A percentile compares a stretch with the other conserved stretches of the same genome.
phyloP scores from a whole-genome alignment of 1,140 invertebrate species.

The Melitaea cinxia region DNA sequence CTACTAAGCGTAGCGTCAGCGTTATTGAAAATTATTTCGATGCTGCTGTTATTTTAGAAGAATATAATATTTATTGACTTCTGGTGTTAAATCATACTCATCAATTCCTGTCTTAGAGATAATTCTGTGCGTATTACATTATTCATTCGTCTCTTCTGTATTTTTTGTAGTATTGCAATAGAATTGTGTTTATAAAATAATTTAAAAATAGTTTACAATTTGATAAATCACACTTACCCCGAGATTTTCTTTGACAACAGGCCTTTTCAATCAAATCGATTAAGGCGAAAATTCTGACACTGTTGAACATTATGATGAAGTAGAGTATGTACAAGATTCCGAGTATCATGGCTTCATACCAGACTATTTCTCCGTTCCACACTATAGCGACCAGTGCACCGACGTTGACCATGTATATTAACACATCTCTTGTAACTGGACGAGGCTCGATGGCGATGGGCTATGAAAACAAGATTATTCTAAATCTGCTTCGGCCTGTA shows the following conservation, averaged over 20 bases:
- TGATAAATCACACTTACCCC: slow-evolving; percentile 39
- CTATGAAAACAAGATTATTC: slow-evolving; percentile 82
- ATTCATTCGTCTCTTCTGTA: too few species aligned
- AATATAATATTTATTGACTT: too few species aligned
- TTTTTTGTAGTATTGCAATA: too few species aligned
- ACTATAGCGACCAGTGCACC: slow-evolving; percentile 88
- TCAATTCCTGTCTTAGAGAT: too few species aligned
- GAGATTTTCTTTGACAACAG: slow-evolving; percentile 29
- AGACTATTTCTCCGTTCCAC: slow-evolving; percentile 89
- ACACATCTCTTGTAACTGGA: slow-evolving; percentile 92
- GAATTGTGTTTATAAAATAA: too few species aligned
- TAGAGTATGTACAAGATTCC: slow-evolving; percentile 87
- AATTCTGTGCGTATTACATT: too few species aligned
- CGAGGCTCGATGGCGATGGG: slow-evolving; percentile 91
- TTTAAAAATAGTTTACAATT: neutral
- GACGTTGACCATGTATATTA: slow-evolving; percentile 91
- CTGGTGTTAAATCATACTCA: too few species aligned
- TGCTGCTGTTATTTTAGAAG: too few species aligned
- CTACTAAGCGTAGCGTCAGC: too few species aligned
- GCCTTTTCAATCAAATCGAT: slow-evolving; percentile 37
- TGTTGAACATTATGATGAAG: slow-evolving; percentile 76
- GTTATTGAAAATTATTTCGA: too few species aligned
- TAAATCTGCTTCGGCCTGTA: too few species aligned
- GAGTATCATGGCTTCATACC: slow-evolving; percentile 89
- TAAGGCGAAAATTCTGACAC: slow-evolving; percentile 52